Conservation (phyloP, 2,113 vertebrate genomes). For the Chaetodon trifascialis region DNA sequence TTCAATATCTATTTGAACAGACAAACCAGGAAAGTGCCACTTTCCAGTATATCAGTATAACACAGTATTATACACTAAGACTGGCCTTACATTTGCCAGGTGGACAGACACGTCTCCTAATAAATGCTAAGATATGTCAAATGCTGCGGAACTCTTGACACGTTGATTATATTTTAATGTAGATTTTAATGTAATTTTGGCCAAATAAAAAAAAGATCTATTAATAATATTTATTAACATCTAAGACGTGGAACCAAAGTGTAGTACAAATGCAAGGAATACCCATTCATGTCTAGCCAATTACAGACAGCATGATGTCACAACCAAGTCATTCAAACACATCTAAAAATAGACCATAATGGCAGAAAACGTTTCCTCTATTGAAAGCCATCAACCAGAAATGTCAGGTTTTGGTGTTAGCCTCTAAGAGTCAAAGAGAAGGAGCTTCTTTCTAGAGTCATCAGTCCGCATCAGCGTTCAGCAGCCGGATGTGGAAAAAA, state of each 20-base stretch:
- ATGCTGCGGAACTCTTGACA: neutral
- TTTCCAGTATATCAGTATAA: neutral
- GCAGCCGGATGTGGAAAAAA: neutral
- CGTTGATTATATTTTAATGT: neutral
- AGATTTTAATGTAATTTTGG: no score
- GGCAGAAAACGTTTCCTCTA: slow-evolving; percentile 20
- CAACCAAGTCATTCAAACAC: slow-evolving; percentile 5
- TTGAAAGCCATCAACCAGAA: slow-evolving; percentile 1
- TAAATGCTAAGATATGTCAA: no score
- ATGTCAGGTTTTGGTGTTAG: slow-evolving; percentile 35
- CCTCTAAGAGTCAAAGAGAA: slow-evolving; percentile 26
- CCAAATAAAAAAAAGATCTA: no score
- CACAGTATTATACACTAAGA: neutral
- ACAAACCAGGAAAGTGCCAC: neutral
- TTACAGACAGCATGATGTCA: slow-evolving; percentile 8
- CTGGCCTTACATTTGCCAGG: neutral
- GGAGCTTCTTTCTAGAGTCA: slow-evolving; percentile 16
- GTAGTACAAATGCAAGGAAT: no score
- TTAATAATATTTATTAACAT: no score
- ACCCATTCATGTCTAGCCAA: neutral
- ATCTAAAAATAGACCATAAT: slow-evolving; percentile 6
- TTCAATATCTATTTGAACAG: neutral
- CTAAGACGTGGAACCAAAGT: no score
- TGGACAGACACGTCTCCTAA: neutral
- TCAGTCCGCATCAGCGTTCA: slow-evolving; percentile 28